Evolutionary conservation across 2,888 invertebrate species (phyloP), one percentile per base, ranked within the genome.

Genomic region (Acanthacorydalis orientalis): DNA sequence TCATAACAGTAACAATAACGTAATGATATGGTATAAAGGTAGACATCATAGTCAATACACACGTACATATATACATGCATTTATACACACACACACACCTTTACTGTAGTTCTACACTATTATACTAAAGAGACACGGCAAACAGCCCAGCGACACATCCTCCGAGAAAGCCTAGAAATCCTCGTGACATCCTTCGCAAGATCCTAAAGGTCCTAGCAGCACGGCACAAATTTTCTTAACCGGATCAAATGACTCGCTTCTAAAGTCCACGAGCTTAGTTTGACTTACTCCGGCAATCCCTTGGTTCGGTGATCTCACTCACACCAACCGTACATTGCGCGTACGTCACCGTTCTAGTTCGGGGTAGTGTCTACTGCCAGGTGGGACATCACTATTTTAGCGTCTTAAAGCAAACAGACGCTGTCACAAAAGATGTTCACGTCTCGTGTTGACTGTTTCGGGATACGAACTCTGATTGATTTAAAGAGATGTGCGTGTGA

Each of bases 221-320:
- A 48, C 46, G 43, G 55, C 61, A 62, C 62, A 61, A 61, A 63
- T 64, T 64, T 63, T 62, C 62, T 59, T 60, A 58, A 50, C 55
- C 59, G 64, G 64, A 64, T 64, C 61, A 63, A 63, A 62, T 62
- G 62, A 64, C 59, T 63, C 55, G 59, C 57, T 60, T 58, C 60
- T 60, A 63, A 64, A 63, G 59, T 63, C 57, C 55, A 23, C 55
- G 53, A 61, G 58, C 61, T 62, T 63, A 60, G 59, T 55, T 56
- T 51, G 62, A 56, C 59, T 62, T 61, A 62, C 60, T 54, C 57
- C 57, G 57, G 56, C 55, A 57, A 55, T 57, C 57, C 50, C 53
- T 53, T 51, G 12, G 37, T 14, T 23, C 23, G 23, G 23, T 23
- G 23, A 23, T 37, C 37, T 37, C 37, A 12, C 37, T 37, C 14